Evolutionary conservation across 2,888 invertebrate genomes (phyloP), one percentile per base, ranked within the genome.

Genomic region (Neoitamus cyanurus): DNA sequence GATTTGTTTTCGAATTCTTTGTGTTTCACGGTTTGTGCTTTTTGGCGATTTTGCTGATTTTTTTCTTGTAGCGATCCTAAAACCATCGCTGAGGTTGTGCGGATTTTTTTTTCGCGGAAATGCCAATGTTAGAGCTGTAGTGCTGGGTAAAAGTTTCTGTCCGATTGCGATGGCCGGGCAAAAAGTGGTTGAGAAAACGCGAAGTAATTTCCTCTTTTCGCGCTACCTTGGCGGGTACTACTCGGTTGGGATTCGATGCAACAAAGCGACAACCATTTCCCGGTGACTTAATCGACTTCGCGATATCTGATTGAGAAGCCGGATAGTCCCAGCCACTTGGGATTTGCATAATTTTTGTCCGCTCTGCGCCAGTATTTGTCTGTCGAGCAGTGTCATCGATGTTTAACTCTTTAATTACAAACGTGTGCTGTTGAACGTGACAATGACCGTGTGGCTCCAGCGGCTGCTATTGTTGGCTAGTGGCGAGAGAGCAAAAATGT

Each of bases 341-440:
- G 58, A 48, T 78, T 78, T 78, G 78, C 78, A 78, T 78, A 78
- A 78, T 78, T 78, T 48, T 58, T 78, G 78, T 20, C 30, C 58
- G 58, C 9, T 58, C 58, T 58, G 2, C 58, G 15, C 9, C 9
- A 20, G 58, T 58, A 58, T 58, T 58, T 48, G 78, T 78, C 5
- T 77, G 2, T 48, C 7, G 30, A 48, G 28, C 48, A 78, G 31
- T 78, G 36, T 15, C 30, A 78, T 37, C 20, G 15, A 73, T 20
- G 36, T 36, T 73, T 70, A 70, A 70, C 11, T 13, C 15, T 70
- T 31, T 70, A 30, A n/a, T 70, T 28, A 30, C 28, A 30, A 30
- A 31, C 58, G 20, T 73, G 31, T 75, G 25, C 13, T 37, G 37
- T 13, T 75, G 31, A 78, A 78, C 58, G 78, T 78, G 78, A 78